Base-by-base conservation (phyloP, 2,113 vertebrate species). In the Proteles cristata region DNA sequence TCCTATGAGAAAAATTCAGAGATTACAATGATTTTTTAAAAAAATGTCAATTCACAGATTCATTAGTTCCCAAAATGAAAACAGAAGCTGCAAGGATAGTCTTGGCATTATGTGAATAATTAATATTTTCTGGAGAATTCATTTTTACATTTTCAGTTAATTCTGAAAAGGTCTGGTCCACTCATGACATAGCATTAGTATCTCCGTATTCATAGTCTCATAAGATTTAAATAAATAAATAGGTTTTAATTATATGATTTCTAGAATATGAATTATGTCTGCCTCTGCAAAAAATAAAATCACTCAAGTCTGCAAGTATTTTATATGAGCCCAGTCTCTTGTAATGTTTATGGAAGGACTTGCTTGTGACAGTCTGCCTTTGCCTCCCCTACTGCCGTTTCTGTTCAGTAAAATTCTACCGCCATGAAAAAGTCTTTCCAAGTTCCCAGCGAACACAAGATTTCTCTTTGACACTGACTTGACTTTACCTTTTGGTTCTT, bases 61-160 rank as follows among this genome's bases (percentile, higher is more conserved):
- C 2, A 5, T 55, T 77, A 66, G 17, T 53, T 65, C 4, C 35
- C 11, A 17, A 43, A 58, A 45, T 71, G 63, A 95, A 73, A 74
- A n/a, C 16, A 65, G 28, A 95, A 65, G 35, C 74, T 81, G 17
- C 9, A 68, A 80, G 45, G 73, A 79, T 39, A 74, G 61, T 45
- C 25, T 66, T 31, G 84, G 11, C 8, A 45, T 92, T 79, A 61
- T 55, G 71, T 45, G 89, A 92, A 33, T 85, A 90, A 35, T 58
- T 74, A 68, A 21, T 48, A 71, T 73, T 94, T 88, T 66, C 58
- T 50, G 69, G 11, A 58, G 43, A 90, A 43, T 71, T 96, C 26
- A 88, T 15, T 35, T 89, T 81, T 69, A 77, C 48, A 79, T 88
- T 84, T 81, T 83, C 68, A 90, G 80, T 74, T 95, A 95, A 43